Conservation (phyloP, 1,140 invertebrate genomes). For the Hylyphantes graminicola region DNA sequence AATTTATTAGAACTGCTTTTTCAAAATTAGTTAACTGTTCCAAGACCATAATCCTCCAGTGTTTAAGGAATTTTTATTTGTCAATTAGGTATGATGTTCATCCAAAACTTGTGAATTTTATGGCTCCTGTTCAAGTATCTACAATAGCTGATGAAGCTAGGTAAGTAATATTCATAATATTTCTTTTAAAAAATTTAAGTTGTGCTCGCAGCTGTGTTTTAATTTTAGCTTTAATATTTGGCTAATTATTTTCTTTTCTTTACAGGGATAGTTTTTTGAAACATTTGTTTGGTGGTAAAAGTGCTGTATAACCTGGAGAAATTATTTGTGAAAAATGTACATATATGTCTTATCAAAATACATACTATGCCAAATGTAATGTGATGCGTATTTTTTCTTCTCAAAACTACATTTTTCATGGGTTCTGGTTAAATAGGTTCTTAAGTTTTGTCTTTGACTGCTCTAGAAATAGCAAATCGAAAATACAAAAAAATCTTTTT, state of each 20-base stretch:
- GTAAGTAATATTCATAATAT: constrained; percentile 8
- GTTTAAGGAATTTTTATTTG: neutral
- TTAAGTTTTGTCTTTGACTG: too few relatives aligned
- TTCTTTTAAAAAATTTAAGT: neutral
- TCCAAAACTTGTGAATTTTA: constrained; percentile 91
- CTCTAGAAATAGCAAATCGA: too few relatives aligned
- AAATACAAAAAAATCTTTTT: too few relatives aligned
- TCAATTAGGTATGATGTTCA: constrained; percentile 84
- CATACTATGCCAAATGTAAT: too few relatives aligned
- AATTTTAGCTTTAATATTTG: neutral
- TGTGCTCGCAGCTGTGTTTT: neutral
- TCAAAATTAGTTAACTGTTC: neutral
- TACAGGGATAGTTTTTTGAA: constrained; percentile 27
- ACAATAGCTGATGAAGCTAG: constrained; percentile 80
- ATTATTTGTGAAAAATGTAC: too few relatives aligned
- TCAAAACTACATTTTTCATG: too few relatives aligned
- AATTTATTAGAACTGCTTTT: neutral
- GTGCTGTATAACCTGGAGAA: too few relatives aligned
- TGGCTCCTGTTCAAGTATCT: constrained; percentile 81
- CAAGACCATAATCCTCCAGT: neutral
- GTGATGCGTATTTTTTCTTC: too few relatives aligned
- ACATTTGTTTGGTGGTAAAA: constrained; percentile 1
- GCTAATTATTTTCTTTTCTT: constrained; percentile 4
- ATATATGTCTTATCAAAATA: too few relatives aligned
- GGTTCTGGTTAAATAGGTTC: too few relatives aligned